These are phyloP conservation scores for Poecilobothrus nobilitatus DNA, from an alignment of 2,888 invertebrate species.

Conservation along the genomic window DNA sequence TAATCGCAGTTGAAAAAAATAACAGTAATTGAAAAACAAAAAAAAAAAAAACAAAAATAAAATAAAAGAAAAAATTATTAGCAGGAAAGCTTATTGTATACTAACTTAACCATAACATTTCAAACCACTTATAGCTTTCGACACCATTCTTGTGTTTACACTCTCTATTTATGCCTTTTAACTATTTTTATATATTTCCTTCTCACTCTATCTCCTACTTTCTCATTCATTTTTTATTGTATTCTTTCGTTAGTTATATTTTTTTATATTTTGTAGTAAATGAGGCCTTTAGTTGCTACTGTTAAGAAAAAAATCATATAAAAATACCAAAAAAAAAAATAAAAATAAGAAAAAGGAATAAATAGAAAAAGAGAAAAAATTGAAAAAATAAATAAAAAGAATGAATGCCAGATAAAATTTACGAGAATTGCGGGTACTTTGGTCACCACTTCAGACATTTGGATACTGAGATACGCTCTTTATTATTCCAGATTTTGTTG, in stretches of 20 bases:
- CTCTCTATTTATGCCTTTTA: background rate
- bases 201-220: too few species aligned
- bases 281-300: background rate
- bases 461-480: background rate
- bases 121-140: constrained; percentile 2
- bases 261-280: background rate
- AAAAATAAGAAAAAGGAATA: background rate
- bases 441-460: constrained; percentile 2
- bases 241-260: background rate
- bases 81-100: too few species aligned
- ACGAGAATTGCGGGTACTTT: constrained; percentile 4
- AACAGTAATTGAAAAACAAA: too few species aligned
- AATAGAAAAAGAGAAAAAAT: background rate
- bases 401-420: background rate
- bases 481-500: too few species aligned
- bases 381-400: background rate
- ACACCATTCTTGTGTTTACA: background rate
- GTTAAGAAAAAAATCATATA: background rate
- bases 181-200: background rate
- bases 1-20: too few species aligned
- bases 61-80: too few species aligned
- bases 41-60: too few species aligned
- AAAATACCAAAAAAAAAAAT: background rate
- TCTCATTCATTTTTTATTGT: background rate
- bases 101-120: background rate